These are phyloP conservation scores for Micrastur ruficollis DNA, from an alignment of 2,797 vertebrate genomes.

Conservation along the genomic window DNA sequence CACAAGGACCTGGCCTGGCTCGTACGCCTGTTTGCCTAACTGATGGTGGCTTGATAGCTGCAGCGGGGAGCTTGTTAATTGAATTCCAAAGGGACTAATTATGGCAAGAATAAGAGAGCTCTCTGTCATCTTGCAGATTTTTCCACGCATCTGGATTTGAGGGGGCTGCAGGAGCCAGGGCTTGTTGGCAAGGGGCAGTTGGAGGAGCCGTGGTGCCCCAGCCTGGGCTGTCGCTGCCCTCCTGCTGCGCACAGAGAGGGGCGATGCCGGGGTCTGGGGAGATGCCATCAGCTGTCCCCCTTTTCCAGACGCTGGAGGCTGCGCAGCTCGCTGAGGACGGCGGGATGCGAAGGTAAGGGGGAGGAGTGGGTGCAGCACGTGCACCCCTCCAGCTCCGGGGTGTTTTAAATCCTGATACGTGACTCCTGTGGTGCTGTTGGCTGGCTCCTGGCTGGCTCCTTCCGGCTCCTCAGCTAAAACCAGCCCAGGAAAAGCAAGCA, in stretches of 20 bases:
- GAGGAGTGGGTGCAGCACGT: background rate
- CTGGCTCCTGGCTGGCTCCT: background rate
- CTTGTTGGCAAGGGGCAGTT: background rate
- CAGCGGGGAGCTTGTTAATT: slow-evolving; percentile 45
- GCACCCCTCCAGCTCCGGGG: background rate
- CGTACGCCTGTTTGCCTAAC: slow-evolving; percentile 30
- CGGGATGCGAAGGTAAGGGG: accelerated
- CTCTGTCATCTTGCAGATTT: background rate
- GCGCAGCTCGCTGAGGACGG: background rate
- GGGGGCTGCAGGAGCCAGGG: background rate
- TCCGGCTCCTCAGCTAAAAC: background rate
- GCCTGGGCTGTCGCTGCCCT: background rate
- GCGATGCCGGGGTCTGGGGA: background rate
- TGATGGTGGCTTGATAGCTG: slow-evolving; percentile 17
- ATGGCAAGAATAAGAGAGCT: background rate
- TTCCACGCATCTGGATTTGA: background rate
- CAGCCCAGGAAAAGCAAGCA: too few species aligned
- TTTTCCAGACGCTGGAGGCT: background rate
- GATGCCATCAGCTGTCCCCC: background rate
- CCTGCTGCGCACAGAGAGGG: background rate
- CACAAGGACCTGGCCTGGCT: slow-evolving; percentile 1
- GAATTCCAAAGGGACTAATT: slow-evolving; percentile 68
- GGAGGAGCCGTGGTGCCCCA: background rate
- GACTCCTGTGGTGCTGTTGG: background rate
- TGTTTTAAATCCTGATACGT: accelerated